A percentile compares a stretch with the other conserved stretches of the same genome.
phyloP scores from a whole-genome alignment of 2,888 invertebrate species.

The Tetragnatha montana region DNA sequence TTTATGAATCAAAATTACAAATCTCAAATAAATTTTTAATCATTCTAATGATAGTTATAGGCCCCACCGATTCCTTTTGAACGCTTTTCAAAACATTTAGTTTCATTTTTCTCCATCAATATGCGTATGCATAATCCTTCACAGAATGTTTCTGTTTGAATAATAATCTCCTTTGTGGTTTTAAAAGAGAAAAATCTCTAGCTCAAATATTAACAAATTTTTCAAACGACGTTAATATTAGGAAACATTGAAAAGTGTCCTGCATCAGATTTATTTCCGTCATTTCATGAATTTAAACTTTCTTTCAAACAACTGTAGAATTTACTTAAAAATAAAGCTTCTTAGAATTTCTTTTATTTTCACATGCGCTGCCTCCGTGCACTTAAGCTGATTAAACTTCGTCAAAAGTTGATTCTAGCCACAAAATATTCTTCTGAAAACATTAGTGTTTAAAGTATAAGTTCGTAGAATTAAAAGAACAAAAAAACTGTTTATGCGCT shows the following conservation, averaged over 20 bases:
- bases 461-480: background rate
- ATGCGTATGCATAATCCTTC: background rate
- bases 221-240: background rate
- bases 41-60: too few relatives aligned
- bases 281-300: too few relatives aligned
- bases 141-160: background rate
- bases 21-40: too few relatives aligned
- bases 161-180: background rate
- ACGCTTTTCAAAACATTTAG: background rate
- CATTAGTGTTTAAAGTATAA: background rate
- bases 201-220: background rate
- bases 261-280: too few relatives aligned
- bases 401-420: background rate
- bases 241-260: background rate
- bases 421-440: background rate
- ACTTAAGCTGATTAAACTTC: background rate
- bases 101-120: background rate
- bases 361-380: background rate
- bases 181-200: background rate
- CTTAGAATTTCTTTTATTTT: background rate
- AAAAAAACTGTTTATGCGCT: too few relatives aligned
- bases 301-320: background rate
- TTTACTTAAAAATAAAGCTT: background rate
- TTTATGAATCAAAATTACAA: too few relatives aligned
- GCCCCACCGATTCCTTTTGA: background rate